Evolutionary conservation across 2,888 invertebrate genomes (phyloP).

Genomic region (Stenodema calcarata): DNA sequence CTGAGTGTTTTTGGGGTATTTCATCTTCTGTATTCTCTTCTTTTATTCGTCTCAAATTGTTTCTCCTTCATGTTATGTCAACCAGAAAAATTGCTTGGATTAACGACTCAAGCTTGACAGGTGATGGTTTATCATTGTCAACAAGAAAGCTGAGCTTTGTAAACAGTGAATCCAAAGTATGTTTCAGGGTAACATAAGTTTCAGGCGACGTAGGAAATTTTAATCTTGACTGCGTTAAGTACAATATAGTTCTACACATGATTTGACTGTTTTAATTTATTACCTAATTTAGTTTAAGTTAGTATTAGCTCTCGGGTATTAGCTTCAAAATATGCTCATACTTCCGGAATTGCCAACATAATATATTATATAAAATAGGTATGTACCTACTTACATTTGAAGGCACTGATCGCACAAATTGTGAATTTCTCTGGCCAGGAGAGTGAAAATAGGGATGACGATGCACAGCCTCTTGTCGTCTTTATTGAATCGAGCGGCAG

Average conservation of each 20-base stretch:
- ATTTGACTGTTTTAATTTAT: too few species aligned
- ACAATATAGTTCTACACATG: too few species aligned
- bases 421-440: constrained; percentile 53
- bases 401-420: constrained; percentile 54
- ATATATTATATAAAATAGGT: background rate
- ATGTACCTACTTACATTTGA: constrained; percentile 52
- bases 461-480: constrained; percentile 35
- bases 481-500: constrained; percentile 48
- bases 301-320: too few species aligned
- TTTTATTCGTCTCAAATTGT: background rate
- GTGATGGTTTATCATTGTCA: too few species aligned
- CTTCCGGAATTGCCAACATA: too few species aligned
- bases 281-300: too few species aligned
- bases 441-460: constrained; percentile 54
- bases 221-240: too few species aligned
- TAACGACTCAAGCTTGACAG: background rate
- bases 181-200: too few species aligned
- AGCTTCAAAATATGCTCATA: too few species aligned
- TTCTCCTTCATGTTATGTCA: background rate
- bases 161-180: too few species aligned
- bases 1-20: background rate
- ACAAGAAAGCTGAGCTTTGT: too few species aligned
- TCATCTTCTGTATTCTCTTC: background rate
- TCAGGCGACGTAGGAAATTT: too few species aligned
- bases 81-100: background rate